Conservation (phyloP, 2,113 vertebrate species). For the Pholis gunnellus region DNA sequence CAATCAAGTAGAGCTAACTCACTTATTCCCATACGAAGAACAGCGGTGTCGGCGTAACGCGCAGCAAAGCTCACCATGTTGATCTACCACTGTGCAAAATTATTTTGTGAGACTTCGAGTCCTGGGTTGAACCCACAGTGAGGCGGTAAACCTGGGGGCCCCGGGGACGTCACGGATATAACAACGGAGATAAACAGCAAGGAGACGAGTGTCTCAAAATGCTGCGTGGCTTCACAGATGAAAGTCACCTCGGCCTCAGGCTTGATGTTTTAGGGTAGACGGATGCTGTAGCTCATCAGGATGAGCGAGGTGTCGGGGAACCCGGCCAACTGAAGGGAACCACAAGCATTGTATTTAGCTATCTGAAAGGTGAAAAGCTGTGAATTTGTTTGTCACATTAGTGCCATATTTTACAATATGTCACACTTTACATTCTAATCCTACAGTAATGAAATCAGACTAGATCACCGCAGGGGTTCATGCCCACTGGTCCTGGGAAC, state of each 20-base stretch:
- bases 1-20: background rate
- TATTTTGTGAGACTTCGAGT: constrained; percentile 5
- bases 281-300: constrained; percentile 39
- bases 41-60: background rate
- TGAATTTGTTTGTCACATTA: constrained; percentile 6
- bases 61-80: constrained; percentile 11
- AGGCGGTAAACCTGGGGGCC: constrained; percentile 30
- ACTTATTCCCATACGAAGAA: background rate
- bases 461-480: constrained; percentile 17
- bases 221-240: constrained; percentile 52
- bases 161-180: constrained; percentile 44
- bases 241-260: constrained; percentile 48
- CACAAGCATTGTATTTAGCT: constrained; percentile 9
- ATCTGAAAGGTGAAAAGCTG: constrained; percentile 1
- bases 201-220: constrained; percentile 45
- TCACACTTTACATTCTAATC: constrained; percentile 4
- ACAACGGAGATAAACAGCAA: constrained; percentile 56
- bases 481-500: constrained; percentile 3
- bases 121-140: constrained; percentile 34
- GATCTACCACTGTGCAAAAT: constrained; percentile 12
- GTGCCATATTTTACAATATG: constrained; percentile 8
- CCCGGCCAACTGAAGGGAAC: constrained; percentile 8
- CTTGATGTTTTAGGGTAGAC: constrained; percentile 43
- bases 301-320: constrained; percentile 42
- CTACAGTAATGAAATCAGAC: background rate